Evolutionary conservation across 1,140 invertebrate species (phyloP), one percentile per base, ranked within the genome.

Genomic region (Solen grandis): DNA sequence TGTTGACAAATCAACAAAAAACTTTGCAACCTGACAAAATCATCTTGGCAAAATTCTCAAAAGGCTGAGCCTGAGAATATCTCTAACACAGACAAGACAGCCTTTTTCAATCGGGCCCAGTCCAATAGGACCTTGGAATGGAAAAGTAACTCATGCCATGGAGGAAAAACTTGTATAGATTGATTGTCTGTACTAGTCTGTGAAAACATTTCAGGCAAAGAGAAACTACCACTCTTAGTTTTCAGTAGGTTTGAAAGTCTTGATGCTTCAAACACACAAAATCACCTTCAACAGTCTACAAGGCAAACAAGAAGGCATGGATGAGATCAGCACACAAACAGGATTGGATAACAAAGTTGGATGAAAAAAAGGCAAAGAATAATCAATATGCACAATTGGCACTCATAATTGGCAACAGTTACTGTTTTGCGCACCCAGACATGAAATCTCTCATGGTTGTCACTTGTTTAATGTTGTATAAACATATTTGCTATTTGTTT

Each of bases 241-340:
- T 93, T 93, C 70, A 93, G 93, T 78, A 93, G 93, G 85, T 90
- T 84, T 19, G 75, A 83, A 84, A 92, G 92, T 33, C 93, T 92
- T 55, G 84, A 89, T 27, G 93, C 92, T 86, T 94, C 93, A 83
- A 93, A 93, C n/a, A n/a, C n/a, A n/a, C n/a, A n/a, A 89, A 89
- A 87, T 79, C 72, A 46, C 25, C 29, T 13, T 27, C 16, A 16
- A 54, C 41, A 29, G 46, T 54, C 10, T 52, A 70, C 29, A 27
- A 22, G 16, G 66, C 66, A 22, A 90, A 81, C 82, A 88, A 88
- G 60, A 93, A 89, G 82, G 90, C 93, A n/a, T n/a, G n/a, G n/a
- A n/a, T n/a, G n/a, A n/a, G n/a, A n/a, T n/a, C n/a, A n/a, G n/a
- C n/a, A n/a, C 13, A 93, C 16, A 91, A 88, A 62, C 77, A 31